Evolutionary conservation across 2,113 vertebrate genomes (phyloP), one percentile per base, ranked within the genome.

Genomic region (Bujurquina vittata): DNA sequence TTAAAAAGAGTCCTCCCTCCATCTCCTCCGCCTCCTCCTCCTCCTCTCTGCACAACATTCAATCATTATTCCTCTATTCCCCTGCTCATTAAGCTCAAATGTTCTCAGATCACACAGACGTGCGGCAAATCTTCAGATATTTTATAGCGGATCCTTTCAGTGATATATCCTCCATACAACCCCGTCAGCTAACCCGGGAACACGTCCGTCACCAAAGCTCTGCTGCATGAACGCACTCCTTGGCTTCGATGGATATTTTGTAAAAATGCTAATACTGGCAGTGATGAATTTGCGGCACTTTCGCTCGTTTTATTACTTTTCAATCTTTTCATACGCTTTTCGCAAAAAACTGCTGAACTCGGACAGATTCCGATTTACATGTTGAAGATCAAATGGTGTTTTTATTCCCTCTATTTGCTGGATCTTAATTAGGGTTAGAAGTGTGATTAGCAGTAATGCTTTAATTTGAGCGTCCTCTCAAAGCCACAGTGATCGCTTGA

Each of bases 1-100:
- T 96, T 95, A 94, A 95, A 94, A 93, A 91, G 91, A 85, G 20
- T 23, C 62, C 75, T 72, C 75, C 85, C 80, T 83, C 87, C 77
- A 80, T 82, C 84, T 78, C 69, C 80, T 88, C 88, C 75, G 74
- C 83, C 77, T 81, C 85, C 85, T 33, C 72, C 85, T 33, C 72
- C 79, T 85, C 77, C 80, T 80, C 56, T 79, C 87, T 79, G 67
- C 80, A 58, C 82, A 87, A 77, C 88, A 58, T 90, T 91, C 88
- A 91, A 74, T 93, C 88, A 78, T 81, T 88, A 82, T 92, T 91
- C 89, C 84, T 87, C 81, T 90, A 89, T 88, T 86, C 90, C 88
- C 88, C 77, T 35, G 88, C 84, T 89, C 43, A 77, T 86, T 80
- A 80, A n/a, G 65, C 83, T 86, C 81, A 78, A 1, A 87, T 74